Percentiles rank a stretch among this genome's conserved stretches.
These are phyloP conservation scores for Promerops cafer DNA, from an alignment of 2,113 vertebrate species.

Conservation along the genomic window DNA sequence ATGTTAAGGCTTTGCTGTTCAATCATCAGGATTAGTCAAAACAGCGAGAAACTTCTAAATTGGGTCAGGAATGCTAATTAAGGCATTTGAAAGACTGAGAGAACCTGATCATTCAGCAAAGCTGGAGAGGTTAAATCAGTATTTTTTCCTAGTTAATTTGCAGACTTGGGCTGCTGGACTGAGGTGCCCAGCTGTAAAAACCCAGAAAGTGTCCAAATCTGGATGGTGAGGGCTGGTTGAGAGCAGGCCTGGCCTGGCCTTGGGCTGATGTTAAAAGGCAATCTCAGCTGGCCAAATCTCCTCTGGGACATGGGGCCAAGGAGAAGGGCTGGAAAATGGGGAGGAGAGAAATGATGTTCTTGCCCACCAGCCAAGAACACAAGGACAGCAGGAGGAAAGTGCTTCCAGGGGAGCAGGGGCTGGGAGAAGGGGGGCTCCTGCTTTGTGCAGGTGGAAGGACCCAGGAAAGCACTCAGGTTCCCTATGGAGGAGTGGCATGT, in stretches of 20 bases:
- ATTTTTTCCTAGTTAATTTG: background rate
- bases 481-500: background rate
- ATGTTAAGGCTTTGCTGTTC: background rate
- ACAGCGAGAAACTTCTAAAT: background rate
- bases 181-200: background rate
- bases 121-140: background rate
- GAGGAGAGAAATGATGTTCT: background rate
- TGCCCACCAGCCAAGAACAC: rapidly evolving
- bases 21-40: background rate
- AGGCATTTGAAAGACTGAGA: background rate
- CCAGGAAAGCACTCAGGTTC: background rate
- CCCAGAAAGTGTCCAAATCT: background rate
- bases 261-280: rapidly evolving
- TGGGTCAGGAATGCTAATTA: background rate
- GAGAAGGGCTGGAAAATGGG: background rate
- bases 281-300: background rate
- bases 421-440: background rate
- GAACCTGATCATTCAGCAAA: background rate
- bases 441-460: background rate
- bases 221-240: background rate
- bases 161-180: background rate
- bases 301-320: background rate
- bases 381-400: background rate
- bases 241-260: background rate
- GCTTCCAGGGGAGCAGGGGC: background rate